A percentile compares a stretch with the other conserved stretches of the same genome.
Evolutionary conservation across 2,888 invertebrate species (phyloP).

Genomic region (Deilephila elpenor): DNA sequence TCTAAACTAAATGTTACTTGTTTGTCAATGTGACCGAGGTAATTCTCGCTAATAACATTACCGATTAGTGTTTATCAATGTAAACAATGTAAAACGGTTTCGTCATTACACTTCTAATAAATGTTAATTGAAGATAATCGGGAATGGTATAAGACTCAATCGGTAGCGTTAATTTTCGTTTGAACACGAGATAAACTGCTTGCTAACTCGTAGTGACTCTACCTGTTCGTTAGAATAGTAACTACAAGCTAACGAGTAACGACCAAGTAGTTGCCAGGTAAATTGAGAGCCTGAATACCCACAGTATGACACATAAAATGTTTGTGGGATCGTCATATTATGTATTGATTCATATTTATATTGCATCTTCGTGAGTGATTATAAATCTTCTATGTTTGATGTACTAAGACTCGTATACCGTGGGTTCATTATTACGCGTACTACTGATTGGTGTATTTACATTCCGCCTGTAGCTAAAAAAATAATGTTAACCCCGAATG

Average conservation of each 20-base stretch:
- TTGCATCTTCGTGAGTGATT: too few species aligned
- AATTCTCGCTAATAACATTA: background rate
- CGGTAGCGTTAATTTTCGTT: background rate
- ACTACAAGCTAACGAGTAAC: too few species aligned
- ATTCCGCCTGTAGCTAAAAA: background rate
- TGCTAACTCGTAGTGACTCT: too few species aligned
- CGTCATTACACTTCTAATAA: background rate
- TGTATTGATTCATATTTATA: too few species aligned
- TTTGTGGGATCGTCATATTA: too few species aligned
- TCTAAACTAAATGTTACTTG: background rate
- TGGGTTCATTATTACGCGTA: too few species aligned
- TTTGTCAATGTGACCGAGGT: slow-evolving; percentile 1
- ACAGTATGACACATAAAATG: too few species aligned
- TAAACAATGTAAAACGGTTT: background rate
- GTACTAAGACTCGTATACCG: too few species aligned
- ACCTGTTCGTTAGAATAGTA: too few species aligned
- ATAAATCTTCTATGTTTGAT: too few species aligned
- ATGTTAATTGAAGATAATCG: background rate
- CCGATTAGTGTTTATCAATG: background rate
- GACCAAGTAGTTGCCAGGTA: too few species aligned
- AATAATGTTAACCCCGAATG: background rate
- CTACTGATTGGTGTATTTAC: background rate
- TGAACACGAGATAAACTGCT: background rate
- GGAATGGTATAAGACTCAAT: background rate
- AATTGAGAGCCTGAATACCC: too few species aligned